Conservation (phyloP, 2,888 invertebrate genomes). For the Polymixis lichenea region DNA sequence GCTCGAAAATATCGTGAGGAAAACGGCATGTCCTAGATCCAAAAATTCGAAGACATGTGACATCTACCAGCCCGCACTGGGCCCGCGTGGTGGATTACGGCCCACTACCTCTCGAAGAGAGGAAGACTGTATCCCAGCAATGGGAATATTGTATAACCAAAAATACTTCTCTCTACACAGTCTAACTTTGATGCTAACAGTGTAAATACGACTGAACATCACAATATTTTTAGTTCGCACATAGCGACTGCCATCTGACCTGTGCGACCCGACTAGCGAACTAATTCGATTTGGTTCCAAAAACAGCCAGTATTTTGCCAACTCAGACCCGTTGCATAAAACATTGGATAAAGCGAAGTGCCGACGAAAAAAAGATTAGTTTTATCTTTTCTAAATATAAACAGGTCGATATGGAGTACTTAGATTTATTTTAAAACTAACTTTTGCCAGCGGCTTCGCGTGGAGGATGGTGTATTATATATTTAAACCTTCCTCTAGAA, state of each 20-base stretch:
- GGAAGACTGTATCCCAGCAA: too few relatives aligned
- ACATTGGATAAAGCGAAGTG: conserved; percentile 22
- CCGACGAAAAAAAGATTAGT: background rate
- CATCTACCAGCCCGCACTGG: background rate
- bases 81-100: background rate
- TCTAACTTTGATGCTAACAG: background rate
- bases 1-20: too few relatives aligned
- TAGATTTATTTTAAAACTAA: background rate
- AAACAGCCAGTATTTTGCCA: conserved; percentile 32
- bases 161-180: too few relatives aligned
- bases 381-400: conserved; percentile 32
- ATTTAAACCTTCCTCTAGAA: too few relatives aligned
- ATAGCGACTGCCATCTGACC: background rate
- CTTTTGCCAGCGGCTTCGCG: too few relatives aligned
- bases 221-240: background rate
- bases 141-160: too few relatives aligned
- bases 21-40: background rate
- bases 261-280: conserved; percentile 1
- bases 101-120: too few relatives aligned
- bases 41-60: background rate
- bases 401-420: conserved; percentile 7
- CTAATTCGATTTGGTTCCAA: conserved; percentile 46
- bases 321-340: conserved; percentile 37
- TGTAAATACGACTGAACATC: background rate
- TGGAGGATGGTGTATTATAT: too few relatives aligned